phyloP scores from a whole-genome alignment of 2,113 vertebrate genomes.

The Actenoides lindsayi region DNA sequence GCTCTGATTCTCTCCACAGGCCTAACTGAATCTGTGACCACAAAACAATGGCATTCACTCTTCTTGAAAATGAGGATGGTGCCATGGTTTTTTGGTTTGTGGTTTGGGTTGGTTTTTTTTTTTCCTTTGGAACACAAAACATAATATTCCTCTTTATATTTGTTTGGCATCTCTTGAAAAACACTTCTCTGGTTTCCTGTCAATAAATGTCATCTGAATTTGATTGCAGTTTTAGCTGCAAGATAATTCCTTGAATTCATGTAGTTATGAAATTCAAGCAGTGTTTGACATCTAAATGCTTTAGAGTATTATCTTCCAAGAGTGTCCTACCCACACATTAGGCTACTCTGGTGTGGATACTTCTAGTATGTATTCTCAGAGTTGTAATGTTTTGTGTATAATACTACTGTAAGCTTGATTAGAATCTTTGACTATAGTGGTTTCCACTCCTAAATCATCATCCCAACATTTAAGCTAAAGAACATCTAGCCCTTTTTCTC shows the following conservation, averaged over 20 bases:
- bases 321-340: background rate
- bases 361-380: background rate
- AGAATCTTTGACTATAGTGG: background rate
- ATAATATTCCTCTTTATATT: background rate
- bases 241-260: background rate
- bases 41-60: background rate
- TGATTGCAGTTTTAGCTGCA: background rate
- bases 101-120: background rate
- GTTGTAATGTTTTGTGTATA: background rate
- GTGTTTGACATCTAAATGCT: background rate
- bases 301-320: background rate
- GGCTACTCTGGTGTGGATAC: background rate
- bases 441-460: background rate
- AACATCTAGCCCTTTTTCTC: background rate
- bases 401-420: background rate
- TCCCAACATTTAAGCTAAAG: background rate
- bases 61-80: background rate
- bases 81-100: background rate
- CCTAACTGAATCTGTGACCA: background rate
- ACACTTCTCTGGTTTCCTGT: rapidly evolving
- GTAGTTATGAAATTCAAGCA: background rate
- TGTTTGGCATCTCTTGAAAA: background rate
- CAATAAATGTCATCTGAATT: background rate
- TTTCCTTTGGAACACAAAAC: background rate
- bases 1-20: background rate